phyloP scores from a whole-genome alignment of 2,797 vertebrate species.

The Carcharodon carcharias region DNA sequence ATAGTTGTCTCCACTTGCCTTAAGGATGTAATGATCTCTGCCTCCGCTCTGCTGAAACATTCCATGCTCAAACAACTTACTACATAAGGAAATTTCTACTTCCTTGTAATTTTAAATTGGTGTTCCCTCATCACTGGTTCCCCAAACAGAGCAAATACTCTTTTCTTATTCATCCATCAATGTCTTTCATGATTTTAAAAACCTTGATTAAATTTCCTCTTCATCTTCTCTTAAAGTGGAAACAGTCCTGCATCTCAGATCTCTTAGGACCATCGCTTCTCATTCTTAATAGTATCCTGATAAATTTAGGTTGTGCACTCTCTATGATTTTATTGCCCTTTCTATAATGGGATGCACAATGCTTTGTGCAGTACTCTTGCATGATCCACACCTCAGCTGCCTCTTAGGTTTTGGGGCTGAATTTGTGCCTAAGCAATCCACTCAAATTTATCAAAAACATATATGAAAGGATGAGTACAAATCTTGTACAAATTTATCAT shows the following conservation, averaged over 20 bases:
- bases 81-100: background rate
- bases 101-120: background rate
- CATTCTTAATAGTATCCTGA: background rate
- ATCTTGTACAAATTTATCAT: too few relatives aligned
- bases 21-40: background rate
- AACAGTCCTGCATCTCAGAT: background rate
- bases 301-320: background rate
- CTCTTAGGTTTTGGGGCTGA: too few relatives aligned
- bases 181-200: background rate
- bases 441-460: too few relatives aligned
- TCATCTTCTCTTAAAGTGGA: background rate
- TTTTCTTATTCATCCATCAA: background rate
- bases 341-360: background rate
- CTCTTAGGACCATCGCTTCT: background rate
- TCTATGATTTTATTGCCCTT: background rate
- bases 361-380: background rate
- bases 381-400: too few relatives aligned
- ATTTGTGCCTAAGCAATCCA: too few relatives aligned
- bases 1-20: background rate
- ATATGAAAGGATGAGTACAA: too few relatives aligned
- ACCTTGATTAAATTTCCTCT: background rate
- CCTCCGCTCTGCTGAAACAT: background rate
- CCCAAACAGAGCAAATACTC: background rate
- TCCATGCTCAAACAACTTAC: too few relatives aligned
- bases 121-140: background rate